These are phyloP conservation scores for Karalla daura DNA, from an alignment of 2,797 vertebrate species.

Conservation along the genomic window DNA sequence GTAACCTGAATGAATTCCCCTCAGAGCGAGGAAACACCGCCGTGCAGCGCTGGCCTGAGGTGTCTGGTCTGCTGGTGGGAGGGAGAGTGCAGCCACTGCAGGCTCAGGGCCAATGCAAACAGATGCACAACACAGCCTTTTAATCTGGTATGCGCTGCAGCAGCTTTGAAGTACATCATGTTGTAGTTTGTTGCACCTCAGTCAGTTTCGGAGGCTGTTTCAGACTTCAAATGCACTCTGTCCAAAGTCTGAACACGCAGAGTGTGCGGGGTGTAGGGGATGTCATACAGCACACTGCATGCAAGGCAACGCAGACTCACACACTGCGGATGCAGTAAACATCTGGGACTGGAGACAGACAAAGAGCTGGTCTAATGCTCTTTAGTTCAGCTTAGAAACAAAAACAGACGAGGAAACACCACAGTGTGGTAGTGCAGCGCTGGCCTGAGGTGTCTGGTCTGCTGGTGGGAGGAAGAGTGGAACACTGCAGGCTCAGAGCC, in stretches of 20 bases:
- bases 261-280: no score
- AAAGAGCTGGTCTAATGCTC: no score
- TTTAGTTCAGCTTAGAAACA: no score
- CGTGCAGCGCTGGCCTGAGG: slow-evolving; percentile 6
- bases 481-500: slow-evolving; percentile 42
- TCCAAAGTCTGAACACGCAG: no score
- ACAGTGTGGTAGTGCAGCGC: background rate
- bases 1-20: background rate
- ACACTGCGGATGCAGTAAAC: no score
- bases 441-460: slow-evolving; percentile 18
- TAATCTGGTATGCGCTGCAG: slow-evolving; percentile 1
- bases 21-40: slow-evolving; percentile 9
- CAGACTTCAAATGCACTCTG: no score
- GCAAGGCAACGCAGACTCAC: no score
- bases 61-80: slow-evolving; percentile 15
- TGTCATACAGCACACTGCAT: no score
- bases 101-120: slow-evolving; percentile 49
- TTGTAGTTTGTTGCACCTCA: slow-evolving; percentile 1
- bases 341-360: no score
- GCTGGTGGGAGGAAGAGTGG: slow-evolving; percentile 41
- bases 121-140: slow-evolving; percentile 43
- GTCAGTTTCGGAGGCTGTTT: background rate
- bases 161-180: slow-evolving; percentile 5
- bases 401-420: slow-evolving; percentile 26
- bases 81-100: slow-evolving; percentile 48